Evolutionary conservation across 2,797 vertebrate genomes (phyloP).

Genomic region (Muscicapa comitata): DNA sequence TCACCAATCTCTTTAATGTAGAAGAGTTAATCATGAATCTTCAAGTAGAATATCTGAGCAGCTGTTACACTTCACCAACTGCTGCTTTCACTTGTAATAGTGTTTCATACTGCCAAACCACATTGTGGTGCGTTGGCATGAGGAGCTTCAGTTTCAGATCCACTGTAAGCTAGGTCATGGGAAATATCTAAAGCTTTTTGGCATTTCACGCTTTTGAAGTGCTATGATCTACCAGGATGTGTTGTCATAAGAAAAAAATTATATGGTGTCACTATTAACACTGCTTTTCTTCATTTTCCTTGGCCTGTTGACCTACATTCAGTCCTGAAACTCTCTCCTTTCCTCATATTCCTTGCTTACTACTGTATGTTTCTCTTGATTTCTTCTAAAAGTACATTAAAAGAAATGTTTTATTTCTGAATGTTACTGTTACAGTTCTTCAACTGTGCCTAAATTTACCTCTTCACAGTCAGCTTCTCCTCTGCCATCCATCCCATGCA

Average conservation of each 20-base stretch:
- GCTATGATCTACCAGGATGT: neutral
- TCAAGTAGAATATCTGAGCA: constrained; percentile 63
- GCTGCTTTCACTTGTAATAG: constrained; percentile 49
- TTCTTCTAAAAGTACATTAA: neutral
- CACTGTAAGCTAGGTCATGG: neutral
- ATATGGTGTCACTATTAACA: neutral
- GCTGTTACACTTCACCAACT: constrained; percentile 63
- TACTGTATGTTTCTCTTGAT: neutral
- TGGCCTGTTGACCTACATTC: neutral
- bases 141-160: neutral
- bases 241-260: neutral
- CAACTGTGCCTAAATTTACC: neutral
- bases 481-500: neutral
- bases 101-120: constrained; percentile 28
- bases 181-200: neutral
- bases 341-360: neutral
- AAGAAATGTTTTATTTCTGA: neutral
- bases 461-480: neutral
- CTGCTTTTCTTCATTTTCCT: neutral
- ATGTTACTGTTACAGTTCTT: no score
- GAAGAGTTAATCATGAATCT: constrained; percentile 63
- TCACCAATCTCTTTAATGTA: constrained; percentile 30
- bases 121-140: neutral
- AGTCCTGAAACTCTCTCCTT: neutral
- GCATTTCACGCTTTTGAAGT: neutral